Percentiles rank a stretch among this genome's conserved stretches.
Evolutionary conservation across 2,888 invertebrate species (phyloP).

Genomic region (Torymus aiolomorphi): DNA sequence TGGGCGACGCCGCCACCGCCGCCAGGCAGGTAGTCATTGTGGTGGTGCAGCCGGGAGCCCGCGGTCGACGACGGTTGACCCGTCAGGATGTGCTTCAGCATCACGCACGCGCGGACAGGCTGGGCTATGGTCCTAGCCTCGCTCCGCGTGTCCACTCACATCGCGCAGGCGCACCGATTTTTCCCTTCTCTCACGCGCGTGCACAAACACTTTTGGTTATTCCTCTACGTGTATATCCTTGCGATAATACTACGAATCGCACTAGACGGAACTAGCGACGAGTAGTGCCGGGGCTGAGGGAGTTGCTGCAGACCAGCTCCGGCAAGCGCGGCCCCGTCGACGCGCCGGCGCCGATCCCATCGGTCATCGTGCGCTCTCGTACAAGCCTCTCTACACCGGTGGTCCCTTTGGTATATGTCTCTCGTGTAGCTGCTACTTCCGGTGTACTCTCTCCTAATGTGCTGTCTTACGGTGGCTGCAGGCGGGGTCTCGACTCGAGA

Average conservation of each 20-base stretch:
- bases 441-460: too few relatives aligned
- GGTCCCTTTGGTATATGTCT: too few relatives aligned
- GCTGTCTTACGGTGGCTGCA: slow-evolving; percentile 63
- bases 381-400: too few relatives aligned
- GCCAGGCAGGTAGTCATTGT: slow-evolving; percentile 66
- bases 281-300: slow-evolving; percentile 67
- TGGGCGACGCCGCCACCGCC: slow-evolving; percentile 30
- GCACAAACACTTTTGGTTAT: too few relatives aligned
- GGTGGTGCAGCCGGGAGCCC: slow-evolving; percentile 74
- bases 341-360: neutral
- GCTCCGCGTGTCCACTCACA: slow-evolving; percentile 38
- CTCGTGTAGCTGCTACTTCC: too few relatives aligned
- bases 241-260: too few relatives aligned
- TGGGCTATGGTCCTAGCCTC: slow-evolving; percentile 13
- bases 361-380: neutral
- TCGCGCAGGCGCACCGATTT: neutral
- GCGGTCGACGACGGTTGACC: slow-evolving; percentile 77
- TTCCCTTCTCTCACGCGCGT: too few relatives aligned
- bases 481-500: slow-evolving; percentile 61
- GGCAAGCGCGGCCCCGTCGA: slow-evolving; percentile 55
- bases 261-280: neutral
- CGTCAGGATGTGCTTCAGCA: slow-evolving; percentile 85
- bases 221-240: too few relatives aligned
- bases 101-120: slow-evolving; percentile 71
- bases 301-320: slow-evolving; percentile 70